phyloP scores from a whole-genome alignment of 2,888 invertebrate species.

The Tetranychus truncatus region DNA sequence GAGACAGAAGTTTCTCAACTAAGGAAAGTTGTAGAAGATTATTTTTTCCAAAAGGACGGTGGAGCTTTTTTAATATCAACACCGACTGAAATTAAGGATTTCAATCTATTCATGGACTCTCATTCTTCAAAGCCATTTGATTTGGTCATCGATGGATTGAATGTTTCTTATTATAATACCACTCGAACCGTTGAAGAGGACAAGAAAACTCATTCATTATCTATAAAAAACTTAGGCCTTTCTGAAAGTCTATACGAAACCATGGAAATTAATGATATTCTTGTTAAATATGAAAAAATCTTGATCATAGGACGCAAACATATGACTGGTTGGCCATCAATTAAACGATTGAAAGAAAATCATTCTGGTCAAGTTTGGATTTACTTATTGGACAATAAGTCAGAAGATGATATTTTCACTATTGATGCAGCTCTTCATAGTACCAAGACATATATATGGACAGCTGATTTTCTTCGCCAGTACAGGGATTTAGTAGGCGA shows the following conservation, averaged over 20 bases:
- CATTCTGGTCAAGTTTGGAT: neutral
- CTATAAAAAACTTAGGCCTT: neutral
- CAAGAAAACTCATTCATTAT: neutral
- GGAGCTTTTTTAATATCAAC: neutral
- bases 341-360: neutral
- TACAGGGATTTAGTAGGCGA: neutral
- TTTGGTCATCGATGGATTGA: slow-evolving; percentile 19
- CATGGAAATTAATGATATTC: slow-evolving; percentile 13
- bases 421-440: slow-evolving; percentile 15
- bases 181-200: neutral
- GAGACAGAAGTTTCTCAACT: neutral
- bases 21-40: neutral
- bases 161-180: slow-evolving; percentile 13
- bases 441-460: slow-evolving; percentile 14
- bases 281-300: slow-evolving; percentile 8
- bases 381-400: slow-evolving; percentile 12
- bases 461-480: slow-evolving; percentile 13
- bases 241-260: slow-evolving; percentile 12
- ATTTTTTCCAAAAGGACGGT: neutral
- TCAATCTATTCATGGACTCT: neutral
- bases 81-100: neutral
- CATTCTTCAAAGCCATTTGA: slow-evolving; percentile 5
- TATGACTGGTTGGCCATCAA: slow-evolving; percentile 16
- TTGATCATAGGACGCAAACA: slow-evolving; percentile 18
- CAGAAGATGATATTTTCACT: slow-evolving; percentile 19